phyloP scores from a whole-genome alignment of 1,140 invertebrate genomes.

The Monochamus saltuarius region DNA sequence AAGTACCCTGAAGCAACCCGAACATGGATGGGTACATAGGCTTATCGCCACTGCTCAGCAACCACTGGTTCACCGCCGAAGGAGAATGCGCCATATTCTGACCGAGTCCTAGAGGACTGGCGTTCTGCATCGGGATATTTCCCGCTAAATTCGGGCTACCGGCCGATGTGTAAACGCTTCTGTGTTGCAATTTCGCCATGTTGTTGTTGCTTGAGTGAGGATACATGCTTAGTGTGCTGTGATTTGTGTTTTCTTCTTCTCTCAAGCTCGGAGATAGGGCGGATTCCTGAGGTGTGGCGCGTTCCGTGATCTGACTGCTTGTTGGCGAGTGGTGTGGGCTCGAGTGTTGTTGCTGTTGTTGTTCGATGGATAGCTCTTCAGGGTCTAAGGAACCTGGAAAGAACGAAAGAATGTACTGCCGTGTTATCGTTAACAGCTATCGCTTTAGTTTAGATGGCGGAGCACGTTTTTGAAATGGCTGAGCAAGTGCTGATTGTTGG shows the following conservation, averaged over 20 bases:
- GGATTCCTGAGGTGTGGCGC: conserved; percentile 51
- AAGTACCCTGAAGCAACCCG: conserved; percentile 52
- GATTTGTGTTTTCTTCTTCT: conserved; percentile 72
- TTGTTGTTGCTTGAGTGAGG: conserved; percentile 55
- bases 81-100: conserved; percentile 47
- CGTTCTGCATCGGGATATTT: conserved; percentile 40
- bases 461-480: conserved; percentile 1
- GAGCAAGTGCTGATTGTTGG: neutral
- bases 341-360: conserved; percentile 44
- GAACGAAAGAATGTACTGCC: neutral
- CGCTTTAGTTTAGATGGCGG: neutral
- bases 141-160: conserved; percentile 41
- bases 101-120: conserved; percentile 40
- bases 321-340: conserved; percentile 46
- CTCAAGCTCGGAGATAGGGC: conserved; percentile 59
- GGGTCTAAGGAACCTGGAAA: conserved; percentile 73
- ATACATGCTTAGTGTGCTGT: conserved; percentile 67
- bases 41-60: conserved; percentile 57
- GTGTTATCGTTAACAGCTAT: conserved; percentile 2
- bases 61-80: conserved; percentile 52
- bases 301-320: conserved; percentile 49
- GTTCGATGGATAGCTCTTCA: conserved; percentile 71
- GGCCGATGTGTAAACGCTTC: conserved; percentile 44
- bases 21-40: conserved; percentile 58
- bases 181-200: conserved; percentile 47